A percentile compares a stretch with the other conserved stretches of the same genome.
These are phyloP conservation scores for Protaetia brevitarsis DNA, from an alignment of 1,140 invertebrate species.

Conservation along the genomic window DNA sequence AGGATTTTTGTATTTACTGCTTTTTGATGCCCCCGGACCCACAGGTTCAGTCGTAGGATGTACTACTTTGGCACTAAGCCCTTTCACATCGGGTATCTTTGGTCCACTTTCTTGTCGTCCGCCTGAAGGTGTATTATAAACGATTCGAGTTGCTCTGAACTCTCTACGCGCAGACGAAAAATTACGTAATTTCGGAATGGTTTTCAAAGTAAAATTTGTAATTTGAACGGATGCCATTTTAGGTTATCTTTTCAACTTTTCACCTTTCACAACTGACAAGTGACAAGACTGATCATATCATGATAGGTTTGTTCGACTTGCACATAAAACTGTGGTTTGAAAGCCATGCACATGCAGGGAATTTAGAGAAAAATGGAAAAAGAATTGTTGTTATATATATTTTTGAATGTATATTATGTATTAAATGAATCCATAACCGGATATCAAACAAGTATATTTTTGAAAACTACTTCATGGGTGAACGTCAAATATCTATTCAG, in stretches of 20 bases:
- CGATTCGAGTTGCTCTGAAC: slow-evolving; percentile 38
- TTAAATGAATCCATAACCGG: too few species aligned
- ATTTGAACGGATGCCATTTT: slow-evolving; percentile 4
- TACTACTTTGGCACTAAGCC: slow-evolving; percentile 61
- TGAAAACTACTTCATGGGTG: too few species aligned
- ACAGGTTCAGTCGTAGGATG: slow-evolving; percentile 58
- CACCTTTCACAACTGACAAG: too few species aligned
- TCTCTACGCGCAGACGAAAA: slow-evolving; percentile 36
- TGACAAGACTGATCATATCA: too few species aligned
- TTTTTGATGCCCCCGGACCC: slow-evolving; percentile 70
- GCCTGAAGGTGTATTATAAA: slow-evolving; percentile 36
- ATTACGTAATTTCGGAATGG: slow-evolving; percentile 27
- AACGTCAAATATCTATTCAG: too few species aligned
- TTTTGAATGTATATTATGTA: too few species aligned
- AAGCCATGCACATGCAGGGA: too few species aligned
- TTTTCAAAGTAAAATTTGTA: background rate
- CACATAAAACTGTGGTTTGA: too few species aligned
- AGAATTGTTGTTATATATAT: too few species aligned
- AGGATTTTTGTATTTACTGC: slow-evolving; percentile 74
- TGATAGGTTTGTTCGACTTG: too few species aligned
- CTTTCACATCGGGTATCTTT: slow-evolving; percentile 53
- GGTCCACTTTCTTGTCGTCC: background rate
- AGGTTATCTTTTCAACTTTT: background rate
- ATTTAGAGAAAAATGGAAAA: too few species aligned
- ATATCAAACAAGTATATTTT: too few species aligned